These are phyloP conservation scores for Glareola pratincola DNA, from an alignment of 2,113 vertebrate genomes.

Conservation along the genomic window DNA sequence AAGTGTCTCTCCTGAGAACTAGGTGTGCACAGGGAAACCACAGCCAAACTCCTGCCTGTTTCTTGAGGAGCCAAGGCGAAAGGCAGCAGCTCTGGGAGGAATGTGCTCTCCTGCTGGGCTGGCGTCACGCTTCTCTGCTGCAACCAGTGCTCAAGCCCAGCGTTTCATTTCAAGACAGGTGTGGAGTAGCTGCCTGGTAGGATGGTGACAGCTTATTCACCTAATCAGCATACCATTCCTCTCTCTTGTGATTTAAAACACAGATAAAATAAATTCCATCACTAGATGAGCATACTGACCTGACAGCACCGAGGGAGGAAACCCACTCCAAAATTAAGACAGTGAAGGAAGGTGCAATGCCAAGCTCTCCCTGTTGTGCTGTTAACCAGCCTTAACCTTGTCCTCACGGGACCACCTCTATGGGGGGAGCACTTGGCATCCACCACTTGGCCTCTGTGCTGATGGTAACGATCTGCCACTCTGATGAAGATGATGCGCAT, in stretches of 20 bases:
- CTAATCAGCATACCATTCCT: background rate
- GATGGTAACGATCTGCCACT: background rate
- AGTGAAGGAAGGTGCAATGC: background rate
- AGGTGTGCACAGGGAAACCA: background rate
- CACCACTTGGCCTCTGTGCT: background rate
- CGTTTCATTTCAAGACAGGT: background rate
- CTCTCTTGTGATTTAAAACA: background rate
- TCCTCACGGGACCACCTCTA: background rate
- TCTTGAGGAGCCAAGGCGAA: background rate
- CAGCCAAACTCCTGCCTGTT: background rate
- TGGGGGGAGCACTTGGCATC: background rate
- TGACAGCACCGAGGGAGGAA: background rate
- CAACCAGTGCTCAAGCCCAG: background rate
- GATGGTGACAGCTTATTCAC: background rate
- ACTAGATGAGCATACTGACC: background rate
- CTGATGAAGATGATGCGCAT: background rate
- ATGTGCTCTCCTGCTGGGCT: background rate
- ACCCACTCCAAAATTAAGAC: background rate
- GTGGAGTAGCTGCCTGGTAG: background rate
- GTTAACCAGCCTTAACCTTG: background rate
- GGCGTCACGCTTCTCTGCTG: background rate
- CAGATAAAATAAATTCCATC: background rate
- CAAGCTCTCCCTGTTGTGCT: background rate
- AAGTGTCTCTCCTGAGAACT: background rate
- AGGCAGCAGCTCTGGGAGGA: background rate